Base-by-base conservation (phyloP, 2,888 invertebrate species). In the Brachylomia viminalis region DNA sequence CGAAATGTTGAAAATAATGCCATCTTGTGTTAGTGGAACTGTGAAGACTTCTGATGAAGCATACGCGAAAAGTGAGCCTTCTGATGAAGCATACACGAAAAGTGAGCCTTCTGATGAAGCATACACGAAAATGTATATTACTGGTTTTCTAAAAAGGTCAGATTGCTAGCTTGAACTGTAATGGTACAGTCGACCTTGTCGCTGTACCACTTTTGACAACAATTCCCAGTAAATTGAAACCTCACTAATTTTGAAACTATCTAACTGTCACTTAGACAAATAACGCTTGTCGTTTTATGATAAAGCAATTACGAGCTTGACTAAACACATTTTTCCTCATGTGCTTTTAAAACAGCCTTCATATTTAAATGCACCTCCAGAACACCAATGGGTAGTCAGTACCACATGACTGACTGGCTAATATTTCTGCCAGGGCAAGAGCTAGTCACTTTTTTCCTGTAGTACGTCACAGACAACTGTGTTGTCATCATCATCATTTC, bases 71-170 rank as follows among this genome's bases (percentile, higher is more conserved):
- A n/a, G n/a, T 17, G 27, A 23, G 1, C 7, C 7, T 61, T 23
- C 23, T 23, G 23, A 33, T 49, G 30, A 47, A 23, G 30, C 30
- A 15, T 30, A 66, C 15, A 66, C 1, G 47, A 65, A 13, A 65
- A 45, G 4, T 65, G 65, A 27, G 2, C 13, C 27, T 45, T 20
- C 20, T 3, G 20, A 45, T 45, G n/a, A n/a, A n/a, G 27, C 13
- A 27, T 45, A 20, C 27, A 20, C 4, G 17, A 64, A 77, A 59
- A 49, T 62, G 30, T n/a, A 69, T 42, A 65, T 79, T 7, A 47
- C 33, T 68, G 30, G n/a, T 38, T 54, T 75, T 58, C 47, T 82
- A 30, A 65, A 82, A 75, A 82, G 79, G 79, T 79, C 17, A 54
- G n/a, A n/a, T n/a, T n/a, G n/a, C n/a, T n/a, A n/a, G 49, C n/a